Evolutionary conservation across 2,113 vertebrate genomes (phyloP), one percentile per base, ranked within the genome.

Genomic region (Cercopithecus mona): DNA sequence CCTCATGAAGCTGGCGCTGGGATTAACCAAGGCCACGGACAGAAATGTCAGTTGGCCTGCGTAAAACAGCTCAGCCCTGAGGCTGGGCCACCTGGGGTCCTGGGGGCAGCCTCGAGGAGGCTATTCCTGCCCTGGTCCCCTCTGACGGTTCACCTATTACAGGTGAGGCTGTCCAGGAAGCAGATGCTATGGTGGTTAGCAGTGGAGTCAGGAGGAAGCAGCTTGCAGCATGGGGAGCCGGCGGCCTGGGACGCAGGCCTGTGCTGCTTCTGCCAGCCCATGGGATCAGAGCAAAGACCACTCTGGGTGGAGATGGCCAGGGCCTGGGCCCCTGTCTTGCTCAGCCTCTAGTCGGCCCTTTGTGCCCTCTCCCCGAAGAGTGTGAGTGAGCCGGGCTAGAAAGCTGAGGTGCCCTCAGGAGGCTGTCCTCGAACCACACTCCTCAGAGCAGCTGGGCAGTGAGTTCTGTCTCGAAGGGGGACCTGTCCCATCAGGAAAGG

Each of bases 401-500:
- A 81, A 70, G 17, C 43, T n/a, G 73, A 76, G 87, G 43, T 0
- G 8, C 16, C 2, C 48, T 66, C 27, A 45, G 72, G 79, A 48
- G 45, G 72, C 43, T 40, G 17, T 7, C 1, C 3, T 50, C 38
- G 32, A 32, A 3, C 35, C 2, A 6, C 5, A 1, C 4, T 59
- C 48, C 22, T 30, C 11, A 25, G 16, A 38, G 18, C 8, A 7
- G 43, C 30, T 38, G 48, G 45, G 20, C 25, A 52, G 48, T 0
- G 27, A 79, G 6, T 48, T 50, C 50, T 61, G 16, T 82, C 85
- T 18, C 2, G 8, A 55, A 72, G 50, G 5, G 61, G 8, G 13
- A 48, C 52, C 55, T 48, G 14, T 68, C 25, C 14, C 17, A 38
- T 38, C 27, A 20, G n/a, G 16, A 76, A 66, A 16, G 27, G 8